phyloP scores from a whole-genome alignment of 2,888 invertebrate genomes.

The Acleris cristana region DNA sequence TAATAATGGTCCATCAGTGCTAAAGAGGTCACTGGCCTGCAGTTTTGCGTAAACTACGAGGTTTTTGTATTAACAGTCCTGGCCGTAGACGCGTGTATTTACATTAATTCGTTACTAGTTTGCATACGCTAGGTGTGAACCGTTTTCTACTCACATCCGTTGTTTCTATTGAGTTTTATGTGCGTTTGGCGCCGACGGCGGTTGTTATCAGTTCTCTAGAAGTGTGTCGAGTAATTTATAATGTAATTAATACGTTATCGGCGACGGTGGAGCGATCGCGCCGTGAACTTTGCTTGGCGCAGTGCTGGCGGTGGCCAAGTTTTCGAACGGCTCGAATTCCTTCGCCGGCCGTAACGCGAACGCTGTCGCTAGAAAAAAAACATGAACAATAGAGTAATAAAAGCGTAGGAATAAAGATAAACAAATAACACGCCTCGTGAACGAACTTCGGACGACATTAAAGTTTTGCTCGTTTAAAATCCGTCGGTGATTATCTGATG shows the following conservation, averaged over 20 bases:
- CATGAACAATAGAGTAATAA: slow-evolving; percentile 34
- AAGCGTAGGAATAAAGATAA: slow-evolving; percentile 20
- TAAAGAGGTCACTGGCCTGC: slow-evolving; percentile 73
- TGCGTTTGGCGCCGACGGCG: slow-evolving; percentile 63
- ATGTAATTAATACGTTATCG: slow-evolving; percentile 80
- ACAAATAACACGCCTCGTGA: slow-evolving; percentile 23
- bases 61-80: slow-evolving; percentile 62
- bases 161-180: slow-evolving; percentile 57
- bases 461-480: neutral
- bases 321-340: slow-evolving; percentile 36
- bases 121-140: slow-evolving; percentile 31
- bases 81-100: slow-evolving; percentile 40
- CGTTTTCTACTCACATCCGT: slow-evolving; percentile 57
- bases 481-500: slow-evolving; percentile 11
- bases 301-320: slow-evolving; percentile 28
- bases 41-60: slow-evolving; percentile 61
- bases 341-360: slow-evolving; percentile 33
- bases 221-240: slow-evolving; percentile 79
- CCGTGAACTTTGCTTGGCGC: slow-evolving; percentile 63
- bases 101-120: slow-evolving; percentile 25
- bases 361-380: slow-evolving; percentile 30
- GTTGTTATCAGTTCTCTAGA: slow-evolving; percentile 70
- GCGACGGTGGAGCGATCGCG: slow-evolving; percentile 57
- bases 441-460: neutral
- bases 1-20: slow-evolving; percentile 78